Evolutionary conservation across 2,797 vertebrate species (phyloP), one percentile per base, ranked within the genome.

Genomic region (Malurus splendens): DNA sequence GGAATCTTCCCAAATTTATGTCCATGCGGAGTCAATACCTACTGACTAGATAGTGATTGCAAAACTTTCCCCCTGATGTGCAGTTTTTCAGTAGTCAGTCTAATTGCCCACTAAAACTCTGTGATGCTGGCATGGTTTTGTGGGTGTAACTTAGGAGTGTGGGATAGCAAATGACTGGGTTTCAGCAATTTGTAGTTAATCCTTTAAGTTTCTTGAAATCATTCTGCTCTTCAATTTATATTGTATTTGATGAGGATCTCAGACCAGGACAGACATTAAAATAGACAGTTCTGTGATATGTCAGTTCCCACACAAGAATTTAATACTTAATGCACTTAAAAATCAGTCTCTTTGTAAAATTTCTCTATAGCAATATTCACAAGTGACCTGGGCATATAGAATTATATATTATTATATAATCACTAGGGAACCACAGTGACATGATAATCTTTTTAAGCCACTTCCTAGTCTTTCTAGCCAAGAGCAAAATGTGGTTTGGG

Each of bases 211-310:
- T 79, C 24, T 85, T 87, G 57, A 60, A 71, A 67, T 82, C 2
- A 38, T 79, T 76, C 42, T 92, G 36, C 39, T 36, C 7, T 76
- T 87, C 39, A 76, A 23, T 77, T 85, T 90, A 30, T 57, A 18
- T 45, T 74, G 18, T 57, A 61, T 71, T 79, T 92, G 14, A 42
- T 91, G 79, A 41, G 18, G 20, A 30, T 80, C 61, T 82, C 47
- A 32, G 55, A 74, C 36, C 17, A 68, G 82, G 76, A 15, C 12
- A 80, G n/a, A 32, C 73, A 36, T 74, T 75, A 38, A 57, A 74
- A 51, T 33, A 55, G 45, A 59, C 1, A 1, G 28, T 77, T 87
- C 61, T 71, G 24, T 85, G 56, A 39, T 55, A 16, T 8, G 23
- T 60, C 61, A 47, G 30, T 74, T 89, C 28, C 79, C 52, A 57